These are phyloP conservation scores for Drosophila dunni DNA, from an alignment of 1,140 invertebrate genomes.

Conservation along the genomic window DNA sequence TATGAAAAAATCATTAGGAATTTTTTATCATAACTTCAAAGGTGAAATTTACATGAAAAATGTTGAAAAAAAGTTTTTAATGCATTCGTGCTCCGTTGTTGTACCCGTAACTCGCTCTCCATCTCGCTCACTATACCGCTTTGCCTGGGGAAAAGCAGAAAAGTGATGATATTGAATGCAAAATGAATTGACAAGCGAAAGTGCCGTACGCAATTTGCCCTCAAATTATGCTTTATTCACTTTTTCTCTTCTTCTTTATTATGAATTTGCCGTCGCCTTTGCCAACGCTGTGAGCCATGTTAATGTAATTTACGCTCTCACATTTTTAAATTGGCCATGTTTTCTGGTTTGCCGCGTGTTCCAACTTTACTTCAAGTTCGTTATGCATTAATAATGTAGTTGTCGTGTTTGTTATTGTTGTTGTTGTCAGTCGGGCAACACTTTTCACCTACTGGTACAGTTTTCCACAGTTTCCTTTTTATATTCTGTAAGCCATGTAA, in stretches of 20 bases:
- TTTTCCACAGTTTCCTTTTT: neutral
- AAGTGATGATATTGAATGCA: slow-evolving; percentile 67
- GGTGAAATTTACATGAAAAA: slow-evolving; percentile 68
- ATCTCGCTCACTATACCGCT: neutral
- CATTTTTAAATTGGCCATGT: slow-evolving; percentile 66
- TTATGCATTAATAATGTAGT: slow-evolving; percentile 81
- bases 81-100: slow-evolving; percentile 33
- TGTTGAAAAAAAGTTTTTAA: slow-evolving; percentile 63
- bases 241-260: slow-evolving; percentile 34
- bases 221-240: slow-evolving; percentile 50
- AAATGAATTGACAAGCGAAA: slow-evolving; percentile 59
- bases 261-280: slow-evolving; percentile 11
- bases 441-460: neutral
- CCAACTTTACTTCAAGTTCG: slow-evolving; percentile 69
- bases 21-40: slow-evolving; percentile 72
- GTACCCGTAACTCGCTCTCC: no score
- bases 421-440: slow-evolving; percentile 12
- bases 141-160: slow-evolving; percentile 28
- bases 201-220: slow-evolving; percentile 56
- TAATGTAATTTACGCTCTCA: slow-evolving; percentile 65
- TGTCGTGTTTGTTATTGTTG: slow-evolving; percentile 48
- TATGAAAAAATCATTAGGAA: slow-evolving; percentile 79
- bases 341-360: slow-evolving; percentile 65
- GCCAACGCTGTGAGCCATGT: slow-evolving; percentile 28
- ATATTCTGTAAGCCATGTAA: slow-evolving; percentile 47